Base-by-base conservation (phyloP, 1,140 invertebrate genomes). In the Drosophila miranda region DNA sequence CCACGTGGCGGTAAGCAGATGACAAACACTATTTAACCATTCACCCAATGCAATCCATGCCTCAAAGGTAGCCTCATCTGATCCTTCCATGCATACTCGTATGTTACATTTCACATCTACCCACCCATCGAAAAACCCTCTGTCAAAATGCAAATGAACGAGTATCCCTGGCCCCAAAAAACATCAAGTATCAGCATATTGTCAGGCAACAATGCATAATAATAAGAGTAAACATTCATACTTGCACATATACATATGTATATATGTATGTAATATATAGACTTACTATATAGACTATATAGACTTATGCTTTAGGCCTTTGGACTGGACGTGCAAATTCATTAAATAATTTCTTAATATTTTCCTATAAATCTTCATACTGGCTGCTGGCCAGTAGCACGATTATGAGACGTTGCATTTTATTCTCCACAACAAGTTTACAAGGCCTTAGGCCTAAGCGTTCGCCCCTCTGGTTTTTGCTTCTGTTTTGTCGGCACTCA, bases 1-100 rank as follows among this genome's bases (percentile, higher is more conserved):
- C 28, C 75, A 78, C 74, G 78, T 81, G 78, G 62, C 64, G 74
- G 78, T 83, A 83, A 83, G 79, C 79, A 78, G 70, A 63, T 78
- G 70, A 63, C 78, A 53, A 59, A 45, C 74, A 68, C 44, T 52
- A 30, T 54, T 57, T 26, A 49, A 68, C 19, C 44, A 53, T 46
- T 13, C 14, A 42, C 11, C 34, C 34, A 51, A 19, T 43, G 23
- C 23, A 48, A 54, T 49, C 19, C 21, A 16, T 30, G n/a, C 38
- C 38, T 42, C 26, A 1, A 1, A n/a, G 6, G 7, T 21, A 21
- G 3, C 34, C 34, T 13, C 34, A 38, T 38, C 34, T 23, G 26
- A 42, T 6, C 19, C 3, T 3, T 21, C 13, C 23, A 19, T 21
- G 13, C 14, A n/a, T 14, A 42, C 38, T 14, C 19, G 26, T 55